Conservation (phyloP, 2,797 vertebrate genomes). For the Odontamblyopus rebecca region DNA sequence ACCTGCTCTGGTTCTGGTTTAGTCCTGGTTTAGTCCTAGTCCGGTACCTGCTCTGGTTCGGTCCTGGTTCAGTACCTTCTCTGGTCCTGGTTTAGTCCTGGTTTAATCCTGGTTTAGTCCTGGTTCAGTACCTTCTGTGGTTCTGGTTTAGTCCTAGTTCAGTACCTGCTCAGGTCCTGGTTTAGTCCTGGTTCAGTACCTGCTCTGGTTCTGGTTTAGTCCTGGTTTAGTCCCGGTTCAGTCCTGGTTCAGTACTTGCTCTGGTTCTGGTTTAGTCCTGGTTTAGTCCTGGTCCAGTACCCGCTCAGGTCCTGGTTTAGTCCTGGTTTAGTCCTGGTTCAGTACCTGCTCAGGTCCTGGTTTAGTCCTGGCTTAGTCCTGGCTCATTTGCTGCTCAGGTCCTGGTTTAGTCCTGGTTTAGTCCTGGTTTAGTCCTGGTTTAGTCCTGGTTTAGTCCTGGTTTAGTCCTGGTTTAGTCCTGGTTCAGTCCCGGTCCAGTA, state of each 20-base stretch:
- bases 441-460: constrained; percentile 67
- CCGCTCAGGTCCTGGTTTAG: background rate
- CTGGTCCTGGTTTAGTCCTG: too few species aligned
- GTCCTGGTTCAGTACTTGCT: background rate
- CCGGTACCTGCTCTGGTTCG: accelerated
- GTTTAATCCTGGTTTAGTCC: too few species aligned
- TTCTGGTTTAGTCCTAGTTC: too few species aligned
- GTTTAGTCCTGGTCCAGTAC: background rate
- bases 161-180: too few species aligned
- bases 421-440: background rate
- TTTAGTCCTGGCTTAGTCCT: background rate
- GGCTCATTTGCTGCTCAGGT: too few species aligned
- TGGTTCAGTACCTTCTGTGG: too few species aligned
- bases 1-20: background rate
- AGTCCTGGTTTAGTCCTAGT: too few species aligned
- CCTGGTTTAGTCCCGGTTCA: too few species aligned
- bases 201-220: too few species aligned
- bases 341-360: too few species aligned
- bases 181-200: too few species aligned
- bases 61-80: too few species aligned
- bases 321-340: background rate
- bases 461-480: background rate
- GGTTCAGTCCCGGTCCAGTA: constrained; percentile 38
- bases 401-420: background rate
- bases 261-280: background rate